A percentile compares a stretch with the other conserved stretches of the same genome.
phyloP scores from a whole-genome alignment of 2,888 invertebrate genomes.

The Pyralis farinalis region DNA sequence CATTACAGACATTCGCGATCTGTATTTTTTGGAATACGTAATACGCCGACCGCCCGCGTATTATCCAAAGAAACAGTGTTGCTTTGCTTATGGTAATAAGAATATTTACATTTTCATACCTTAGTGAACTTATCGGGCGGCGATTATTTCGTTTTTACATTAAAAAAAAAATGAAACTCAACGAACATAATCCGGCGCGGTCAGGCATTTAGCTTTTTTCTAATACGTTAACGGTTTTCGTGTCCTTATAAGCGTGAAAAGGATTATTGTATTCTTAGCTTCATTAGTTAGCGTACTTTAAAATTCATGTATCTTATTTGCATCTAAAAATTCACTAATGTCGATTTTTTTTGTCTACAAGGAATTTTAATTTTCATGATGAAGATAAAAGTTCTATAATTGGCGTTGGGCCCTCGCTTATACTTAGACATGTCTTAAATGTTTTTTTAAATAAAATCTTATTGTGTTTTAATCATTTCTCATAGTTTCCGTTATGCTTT shows the following conservation, averaged over 20 bases:
- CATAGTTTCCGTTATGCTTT: too few species aligned
- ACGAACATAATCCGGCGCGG: slow-evolving; percentile 5
- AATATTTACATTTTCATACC: slow-evolving; percentile 9
- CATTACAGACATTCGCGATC: slow-evolving; percentile 3
- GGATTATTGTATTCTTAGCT: too few species aligned
- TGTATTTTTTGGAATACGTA: slow-evolving; percentile 7
- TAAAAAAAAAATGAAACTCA: slow-evolving; percentile 5
- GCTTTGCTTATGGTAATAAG: slow-evolving; percentile 6
- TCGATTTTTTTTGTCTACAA: too few species aligned
- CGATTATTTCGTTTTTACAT: slow-evolving; percentile 6
- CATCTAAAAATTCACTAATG: too few species aligned
- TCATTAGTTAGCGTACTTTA: too few species aligned
- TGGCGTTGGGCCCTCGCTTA: too few species aligned
- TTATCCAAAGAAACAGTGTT: slow-evolving; percentile 1
- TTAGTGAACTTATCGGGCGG: slow-evolving; percentile 2
- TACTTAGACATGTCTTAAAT: too few species aligned
- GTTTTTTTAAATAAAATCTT: too few species aligned
- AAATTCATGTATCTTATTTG: neutral
- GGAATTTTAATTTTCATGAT: too few species aligned
- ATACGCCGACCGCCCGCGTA: slow-evolving; percentile 3
- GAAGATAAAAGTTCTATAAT: too few species aligned
- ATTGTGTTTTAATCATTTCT: too few species aligned
- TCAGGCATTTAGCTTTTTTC: neutral
- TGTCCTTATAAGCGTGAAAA: neutral
- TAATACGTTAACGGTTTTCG: neutral